phyloP scores from a whole-genome alignment of 2,888 invertebrate genomes.

The Pyrocoelia pectoralis region DNA sequence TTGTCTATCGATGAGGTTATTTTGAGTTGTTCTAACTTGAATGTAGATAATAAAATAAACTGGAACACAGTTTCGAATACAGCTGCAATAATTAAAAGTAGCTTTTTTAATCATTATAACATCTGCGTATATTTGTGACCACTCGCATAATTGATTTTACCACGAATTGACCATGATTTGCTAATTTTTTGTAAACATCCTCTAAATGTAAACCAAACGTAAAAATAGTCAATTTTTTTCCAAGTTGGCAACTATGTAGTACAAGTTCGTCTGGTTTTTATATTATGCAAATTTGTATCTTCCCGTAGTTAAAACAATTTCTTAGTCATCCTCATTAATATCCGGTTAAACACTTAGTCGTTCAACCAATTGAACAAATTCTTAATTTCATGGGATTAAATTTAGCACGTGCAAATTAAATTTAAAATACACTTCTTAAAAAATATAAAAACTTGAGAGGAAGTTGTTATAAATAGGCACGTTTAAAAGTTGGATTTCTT shows the following conservation, averaged over 20 bases:
- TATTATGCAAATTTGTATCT: conserved; percentile 26
- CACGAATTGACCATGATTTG: background rate
- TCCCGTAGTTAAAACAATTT: conserved; percentile 18
- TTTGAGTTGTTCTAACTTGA: no score
- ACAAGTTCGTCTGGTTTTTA: conserved; percentile 20
- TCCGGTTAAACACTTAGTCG: conserved; percentile 17
- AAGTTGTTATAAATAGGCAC: background rate
- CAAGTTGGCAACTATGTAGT: conserved; percentile 4
- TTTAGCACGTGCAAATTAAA: background rate
- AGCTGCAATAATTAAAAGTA: no score
- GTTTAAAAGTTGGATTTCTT: background rate
- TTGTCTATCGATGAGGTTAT: no score
- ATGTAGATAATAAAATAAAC: no score
- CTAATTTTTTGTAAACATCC: conserved; percentile 5
- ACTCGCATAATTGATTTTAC: no score
- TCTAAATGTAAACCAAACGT: background rate
- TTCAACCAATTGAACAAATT: background rate
- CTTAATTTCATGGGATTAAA: background rate
- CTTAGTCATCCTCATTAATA: conserved; percentile 18
- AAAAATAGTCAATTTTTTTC: conserved; percentile 2
- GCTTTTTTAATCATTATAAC: no score
- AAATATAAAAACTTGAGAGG: background rate
- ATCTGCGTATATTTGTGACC: no score
- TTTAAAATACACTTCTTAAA: background rate
- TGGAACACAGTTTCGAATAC: no score